phyloP scores from a whole-genome alignment of 2,797 vertebrate genomes.

The Spinibarbus caldwelli region DNA sequence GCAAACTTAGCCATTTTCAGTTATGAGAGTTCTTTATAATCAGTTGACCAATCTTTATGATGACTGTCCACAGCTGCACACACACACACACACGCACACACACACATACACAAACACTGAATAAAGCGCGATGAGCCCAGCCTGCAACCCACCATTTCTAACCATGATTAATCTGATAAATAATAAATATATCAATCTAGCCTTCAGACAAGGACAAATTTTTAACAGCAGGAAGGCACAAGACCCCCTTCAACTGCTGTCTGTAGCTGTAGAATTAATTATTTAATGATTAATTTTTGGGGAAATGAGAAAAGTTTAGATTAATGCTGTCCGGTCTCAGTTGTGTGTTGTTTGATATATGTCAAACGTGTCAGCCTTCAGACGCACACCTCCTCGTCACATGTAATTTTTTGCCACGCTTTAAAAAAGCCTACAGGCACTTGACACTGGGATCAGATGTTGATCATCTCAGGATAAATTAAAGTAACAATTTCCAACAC shows the following conservation, averaged over 20 bases:
- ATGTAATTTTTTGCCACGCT: slow-evolving; percentile 12
- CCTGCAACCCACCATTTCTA: slow-evolving; percentile 90
- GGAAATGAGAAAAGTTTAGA: slow-evolving; percentile 98
- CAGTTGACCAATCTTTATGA: slow-evolving; percentile 78
- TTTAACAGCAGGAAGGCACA: slow-evolving; percentile 95
- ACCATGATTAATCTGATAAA: slow-evolving; percentile 99
- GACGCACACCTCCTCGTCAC: neutral
- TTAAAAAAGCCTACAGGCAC: slow-evolving; percentile 88
- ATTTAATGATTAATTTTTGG: slow-evolving; percentile 99
- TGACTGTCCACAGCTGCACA: slow-evolving; percentile 57
- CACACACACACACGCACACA: slow-evolving; percentile 34
- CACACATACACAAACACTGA: slow-evolving; percentile 45
- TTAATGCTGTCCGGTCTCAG: slow-evolving; percentile 95
- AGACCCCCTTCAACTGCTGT: slow-evolving; percentile 91
- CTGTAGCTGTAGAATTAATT: slow-evolving; percentile 97
- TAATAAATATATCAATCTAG: slow-evolving; percentile 99
- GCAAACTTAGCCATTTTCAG: slow-evolving; percentile 61
- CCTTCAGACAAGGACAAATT: slow-evolving; percentile 99
- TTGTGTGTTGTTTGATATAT: slow-evolving; percentile 95
- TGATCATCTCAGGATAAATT: slow-evolving; percentile 92
- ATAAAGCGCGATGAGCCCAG: slow-evolving; percentile 72
- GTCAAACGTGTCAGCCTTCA: slow-evolving; percentile 80
- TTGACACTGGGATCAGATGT: slow-evolving; percentile 91
- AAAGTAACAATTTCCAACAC: slow-evolving; percentile 86
- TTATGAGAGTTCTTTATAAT: slow-evolving; percentile 70